Conservation (phyloP, 2,797 vertebrate genomes). For the Heliangelus exortis region DNA sequence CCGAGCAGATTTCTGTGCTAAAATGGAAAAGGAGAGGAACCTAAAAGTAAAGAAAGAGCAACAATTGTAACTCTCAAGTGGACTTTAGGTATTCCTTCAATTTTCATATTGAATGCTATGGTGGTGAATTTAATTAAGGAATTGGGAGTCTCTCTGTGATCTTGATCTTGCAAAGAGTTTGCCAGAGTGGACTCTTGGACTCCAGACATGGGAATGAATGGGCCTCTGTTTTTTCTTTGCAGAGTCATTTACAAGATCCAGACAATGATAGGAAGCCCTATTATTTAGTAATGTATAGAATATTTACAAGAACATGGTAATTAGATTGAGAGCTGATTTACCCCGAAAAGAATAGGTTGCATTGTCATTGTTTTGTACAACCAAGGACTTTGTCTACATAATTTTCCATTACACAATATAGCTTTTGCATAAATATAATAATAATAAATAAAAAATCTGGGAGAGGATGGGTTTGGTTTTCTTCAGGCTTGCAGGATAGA, state of each 20-base stretch:
- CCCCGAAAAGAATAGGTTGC: conserved; percentile 26
- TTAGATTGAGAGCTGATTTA: conserved; percentile 3
- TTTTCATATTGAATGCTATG: background rate
- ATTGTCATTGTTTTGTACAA: conserved; percentile 17
- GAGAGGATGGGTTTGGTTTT: background rate
- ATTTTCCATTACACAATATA: background rate
- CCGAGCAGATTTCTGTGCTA: background rate
- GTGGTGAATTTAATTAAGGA: background rate
- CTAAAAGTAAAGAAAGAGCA: background rate
- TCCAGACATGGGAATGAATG: conserved; percentile 31
- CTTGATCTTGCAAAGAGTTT: background rate
- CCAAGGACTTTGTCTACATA: background rate
- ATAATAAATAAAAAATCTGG: background rate
- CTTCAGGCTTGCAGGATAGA: background rate
- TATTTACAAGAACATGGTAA: conserved; percentile 23
- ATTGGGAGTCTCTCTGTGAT: background rate
- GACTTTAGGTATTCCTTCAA: background rate
- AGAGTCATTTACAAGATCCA: conserved; percentile 17
- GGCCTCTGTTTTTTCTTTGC: background rate
- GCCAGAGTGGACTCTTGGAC: background rate
- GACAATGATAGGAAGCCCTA: background rate
- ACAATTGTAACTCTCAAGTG: background rate
- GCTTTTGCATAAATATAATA: background rate
- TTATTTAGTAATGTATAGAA: background rate
- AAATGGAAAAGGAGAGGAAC: background rate